A percentile compares a stretch with the other conserved stretches of the same genome.
Evolutionary conservation across 2,113 vertebrate species (phyloP).

Genomic region (Epinephelus moara): DNA sequence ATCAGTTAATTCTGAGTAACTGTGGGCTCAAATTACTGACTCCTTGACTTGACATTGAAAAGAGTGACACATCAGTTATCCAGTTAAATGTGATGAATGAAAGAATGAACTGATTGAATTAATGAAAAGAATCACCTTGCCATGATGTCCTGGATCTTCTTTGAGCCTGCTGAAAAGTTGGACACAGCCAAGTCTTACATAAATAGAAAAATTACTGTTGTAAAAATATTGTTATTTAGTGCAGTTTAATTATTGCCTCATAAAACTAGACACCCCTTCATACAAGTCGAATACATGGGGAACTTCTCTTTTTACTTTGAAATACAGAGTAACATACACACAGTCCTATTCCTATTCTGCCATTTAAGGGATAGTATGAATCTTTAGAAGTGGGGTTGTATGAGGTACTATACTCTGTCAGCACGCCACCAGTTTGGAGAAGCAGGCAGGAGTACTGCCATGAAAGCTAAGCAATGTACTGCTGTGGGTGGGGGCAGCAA

Average conservation of each 20-base stretch:
- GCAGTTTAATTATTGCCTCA: no score
- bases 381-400: no score
- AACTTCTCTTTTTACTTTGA: neutral
- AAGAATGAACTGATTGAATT: neutral
- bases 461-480: no score
- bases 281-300: neutral
- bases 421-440: no score
- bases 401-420: no score
- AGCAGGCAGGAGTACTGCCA: no score
- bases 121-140: conserved; percentile 51
- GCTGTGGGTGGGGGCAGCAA: no score
- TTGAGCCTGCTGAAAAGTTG: neutral
- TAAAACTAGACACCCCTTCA: neutral
- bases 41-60: conserved; percentile 11
- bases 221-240: neutral
- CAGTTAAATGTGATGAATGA: conserved; percentile 3
- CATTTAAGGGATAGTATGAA: neutral
- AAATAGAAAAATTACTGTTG: neutral
- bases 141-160: neutral
- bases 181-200: conserved; percentile 6
- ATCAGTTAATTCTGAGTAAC: conserved; percentile 7
- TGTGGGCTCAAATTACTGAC: neutral
- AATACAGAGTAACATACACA: neutral
- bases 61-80: conserved; percentile 16
- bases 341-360: neutral